These are phyloP conservation scores for Drosophila limbata DNA, from an alignment of 2,888 invertebrate species.

Conservation along the genomic window DNA sequence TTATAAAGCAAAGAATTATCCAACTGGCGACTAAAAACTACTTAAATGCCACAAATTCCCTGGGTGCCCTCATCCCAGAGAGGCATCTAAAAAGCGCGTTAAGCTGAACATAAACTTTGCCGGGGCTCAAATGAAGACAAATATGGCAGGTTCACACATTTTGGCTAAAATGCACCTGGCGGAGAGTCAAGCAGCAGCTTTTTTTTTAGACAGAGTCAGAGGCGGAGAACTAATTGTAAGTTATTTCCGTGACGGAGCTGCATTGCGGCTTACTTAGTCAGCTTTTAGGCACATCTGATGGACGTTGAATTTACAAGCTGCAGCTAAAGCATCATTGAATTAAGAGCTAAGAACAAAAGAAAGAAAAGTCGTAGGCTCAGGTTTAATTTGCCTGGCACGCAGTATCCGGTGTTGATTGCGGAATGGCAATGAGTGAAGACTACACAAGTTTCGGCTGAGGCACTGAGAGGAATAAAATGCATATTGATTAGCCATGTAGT, in stretches of 20 bases:
- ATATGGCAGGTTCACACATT: constrained; percentile 50
- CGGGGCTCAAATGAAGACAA: constrained; percentile 67
- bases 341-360: constrained; percentile 33
- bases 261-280: constrained; percentile 38
- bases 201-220: constrained; percentile 8
- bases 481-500: constrained; percentile 71
- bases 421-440: constrained; percentile 28
- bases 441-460: constrained; percentile 32
- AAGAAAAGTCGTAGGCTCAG: constrained; percentile 34
- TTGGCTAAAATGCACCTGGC: constrained; percentile 55
- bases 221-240: constrained; percentile 49
- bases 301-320: constrained; percentile 36
- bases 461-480: constrained; percentile 56
- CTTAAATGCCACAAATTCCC: constrained; percentile 67
- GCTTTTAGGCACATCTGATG: constrained; percentile 40
- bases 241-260: constrained; percentile 45
- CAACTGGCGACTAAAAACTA: constrained; percentile 56
- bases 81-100: constrained; percentile 35
- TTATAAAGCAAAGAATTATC: constrained; percentile 12
- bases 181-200: constrained; percentile 19
- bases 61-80: constrained; percentile 5
- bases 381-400: constrained; percentile 68
- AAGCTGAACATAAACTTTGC: constrained; percentile 31
- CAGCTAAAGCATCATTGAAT: constrained; percentile 2
- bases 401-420: constrained; percentile 74